phyloP scores from a whole-genome alignment of 2,113 vertebrate genomes.

The Larimichthys polyactis region DNA sequence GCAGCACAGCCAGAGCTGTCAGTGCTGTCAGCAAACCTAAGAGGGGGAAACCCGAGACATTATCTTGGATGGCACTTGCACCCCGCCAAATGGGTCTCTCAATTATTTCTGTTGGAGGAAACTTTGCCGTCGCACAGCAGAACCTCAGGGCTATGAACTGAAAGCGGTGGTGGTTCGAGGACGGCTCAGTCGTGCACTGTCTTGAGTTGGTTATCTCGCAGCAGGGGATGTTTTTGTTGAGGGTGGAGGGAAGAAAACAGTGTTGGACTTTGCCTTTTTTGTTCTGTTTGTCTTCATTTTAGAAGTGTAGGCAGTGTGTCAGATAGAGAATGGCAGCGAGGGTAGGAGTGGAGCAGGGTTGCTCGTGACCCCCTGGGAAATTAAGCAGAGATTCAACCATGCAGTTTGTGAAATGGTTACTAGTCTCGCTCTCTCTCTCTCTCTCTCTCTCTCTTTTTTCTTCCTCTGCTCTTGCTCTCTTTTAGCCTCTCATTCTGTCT shows the following conservation, averaged over 20 bases:
- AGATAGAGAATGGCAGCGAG: conserved; percentile 26
- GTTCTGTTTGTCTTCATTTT: conserved; percentile 33
- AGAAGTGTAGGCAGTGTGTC: conserved; percentile 32
- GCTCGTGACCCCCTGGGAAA: conserved; percentile 68
- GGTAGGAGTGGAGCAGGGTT: conserved; percentile 33
- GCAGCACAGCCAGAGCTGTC: conserved; percentile 39
- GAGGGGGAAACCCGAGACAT: conserved; percentile 49
- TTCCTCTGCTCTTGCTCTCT: background rate
- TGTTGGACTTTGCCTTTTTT: background rate
- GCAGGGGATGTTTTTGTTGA: background rate
- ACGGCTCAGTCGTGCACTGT: background rate
- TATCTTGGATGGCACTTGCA: conserved; percentile 59
- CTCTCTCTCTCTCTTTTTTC: background rate
- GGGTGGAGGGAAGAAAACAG: conserved; percentile 24
- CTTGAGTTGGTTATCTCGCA: background rate
- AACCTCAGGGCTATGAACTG: conserved; percentile 34
- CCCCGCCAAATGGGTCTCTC: conserved; percentile 55
- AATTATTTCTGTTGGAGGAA: conserved; percentile 47
- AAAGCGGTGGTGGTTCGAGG: conserved; percentile 31
- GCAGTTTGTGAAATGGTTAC: conserved; percentile 66
- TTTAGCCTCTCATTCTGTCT: conserved; percentile 6
- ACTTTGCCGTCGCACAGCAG: conserved; percentile 42
- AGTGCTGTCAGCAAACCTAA: conserved; percentile 45
- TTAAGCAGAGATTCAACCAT: conserved; percentile 66
- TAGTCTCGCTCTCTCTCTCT: conserved; percentile 17